Base-by-base conservation (phyloP, 1,140 invertebrate genomes). In the Sminthurides bifidus region DNA sequence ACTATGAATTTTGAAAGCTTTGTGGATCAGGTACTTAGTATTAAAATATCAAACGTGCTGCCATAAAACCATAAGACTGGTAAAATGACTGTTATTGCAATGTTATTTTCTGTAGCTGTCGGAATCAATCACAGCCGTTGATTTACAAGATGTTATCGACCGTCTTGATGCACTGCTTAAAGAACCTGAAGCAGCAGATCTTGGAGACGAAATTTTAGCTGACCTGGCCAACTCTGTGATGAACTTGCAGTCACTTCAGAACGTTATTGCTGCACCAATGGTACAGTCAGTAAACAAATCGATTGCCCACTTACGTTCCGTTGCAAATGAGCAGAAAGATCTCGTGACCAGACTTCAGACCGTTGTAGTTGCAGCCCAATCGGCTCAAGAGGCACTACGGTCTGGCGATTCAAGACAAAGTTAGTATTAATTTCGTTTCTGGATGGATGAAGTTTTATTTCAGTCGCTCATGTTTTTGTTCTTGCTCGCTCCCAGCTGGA, bases 141-240 rank as follows among this genome's bases (percentile, higher is more conserved):
- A 63, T 37, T 50, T 63, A 37, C 49, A 52, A 19, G 57, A 63
- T 26, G 37, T 63, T 3, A 63, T 63, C n/a, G n/a, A 10, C 14
- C 49, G 58, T 2, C 44, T 63, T 17, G 59, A 59, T 35, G 24
- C n/a, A 15, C 54, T 55, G 6, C 26, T 63, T 6, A 41, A 49
- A 14, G 57, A 63, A 14, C 33, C 26, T 5, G 56, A 61, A 37
- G 35, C 21, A 37, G 8, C 14, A 15, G 15, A 17, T 5, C 50
- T 59, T 37, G 12, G 5, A 15, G 38, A 50, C n/a, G 41, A 54
- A 23, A 30, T 63, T 8, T 49, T 43, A 41, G 46, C 30, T 8
- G n/a, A 46, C 1, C 49, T 63, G 4, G 15, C 31, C 31, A 59
- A 56, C 35, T 51, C 56, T 40, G 48, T 63, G 4, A 21, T 63